A percentile compares a stretch with the other conserved stretches of the same genome.
Conservation (phyloP, 2,113 vertebrate species). For the Hoplias malabaricus region DNA sequence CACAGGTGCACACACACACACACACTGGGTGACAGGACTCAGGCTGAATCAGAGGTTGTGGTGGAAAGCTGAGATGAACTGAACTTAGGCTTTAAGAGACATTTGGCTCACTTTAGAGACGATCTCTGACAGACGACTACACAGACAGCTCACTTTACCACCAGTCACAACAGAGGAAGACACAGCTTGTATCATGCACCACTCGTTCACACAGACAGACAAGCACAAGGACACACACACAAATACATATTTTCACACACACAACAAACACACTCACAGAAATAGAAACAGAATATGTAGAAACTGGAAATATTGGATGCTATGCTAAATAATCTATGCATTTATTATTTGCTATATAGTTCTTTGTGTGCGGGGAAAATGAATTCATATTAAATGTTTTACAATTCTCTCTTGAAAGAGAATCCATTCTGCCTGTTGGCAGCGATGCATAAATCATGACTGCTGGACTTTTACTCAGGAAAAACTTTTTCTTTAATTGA, state of each 20-base stretch:
- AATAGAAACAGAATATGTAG: neutral
- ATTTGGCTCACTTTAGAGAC: neutral
- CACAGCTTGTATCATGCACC: neutral
- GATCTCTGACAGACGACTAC: neutral
- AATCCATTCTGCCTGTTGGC: too few relatives aligned
- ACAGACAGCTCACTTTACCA: neutral
- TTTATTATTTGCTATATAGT: too few relatives aligned
- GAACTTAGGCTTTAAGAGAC: neutral
- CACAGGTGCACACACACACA: neutral
- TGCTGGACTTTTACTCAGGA: too few relatives aligned
- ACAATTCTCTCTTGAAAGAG: too few relatives aligned
- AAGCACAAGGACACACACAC: constrained; percentile 2
- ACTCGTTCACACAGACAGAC: constrained; percentile 10
- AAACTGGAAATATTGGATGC: neutral
- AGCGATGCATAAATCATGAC: too few relatives aligned
- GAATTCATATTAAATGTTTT: too few relatives aligned
- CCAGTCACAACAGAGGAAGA: neutral
- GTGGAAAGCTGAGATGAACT: neutral
- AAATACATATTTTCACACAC: neutral
- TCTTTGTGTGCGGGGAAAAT: too few relatives aligned
- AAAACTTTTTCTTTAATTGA: too few relatives aligned
- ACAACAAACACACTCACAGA: constrained; percentile 1
- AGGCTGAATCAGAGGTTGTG: neutral
- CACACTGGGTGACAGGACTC: neutral
- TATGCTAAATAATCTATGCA: too few relatives aligned